Conservation (phyloP, 2,113 vertebrate species). For the Corythornis cristatus region DNA sequence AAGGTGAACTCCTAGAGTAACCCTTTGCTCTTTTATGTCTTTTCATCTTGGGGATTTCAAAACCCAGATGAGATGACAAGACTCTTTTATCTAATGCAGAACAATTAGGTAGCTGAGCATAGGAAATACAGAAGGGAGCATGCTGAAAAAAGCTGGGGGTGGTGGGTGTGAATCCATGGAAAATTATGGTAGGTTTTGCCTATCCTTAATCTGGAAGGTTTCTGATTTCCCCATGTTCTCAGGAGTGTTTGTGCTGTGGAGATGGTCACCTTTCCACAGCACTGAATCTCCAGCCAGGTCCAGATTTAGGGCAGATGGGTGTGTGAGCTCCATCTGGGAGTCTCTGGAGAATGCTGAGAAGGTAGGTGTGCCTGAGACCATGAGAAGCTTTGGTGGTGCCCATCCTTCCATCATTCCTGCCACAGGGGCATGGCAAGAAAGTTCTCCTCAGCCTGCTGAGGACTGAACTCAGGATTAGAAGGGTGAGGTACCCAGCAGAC, state of each 20-base stretch:
- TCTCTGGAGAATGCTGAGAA: neutral
- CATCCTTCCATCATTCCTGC: slow-evolving; percentile 12
- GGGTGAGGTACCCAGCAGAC: neutral
- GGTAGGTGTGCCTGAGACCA: neutral
- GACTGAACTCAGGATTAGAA: neutral
- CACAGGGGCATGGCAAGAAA: neutral
- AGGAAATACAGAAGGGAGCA: neutral
- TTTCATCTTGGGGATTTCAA: neutral
- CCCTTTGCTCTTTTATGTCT: neutral
- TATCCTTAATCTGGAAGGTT: neutral
- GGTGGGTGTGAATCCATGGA: neutral
- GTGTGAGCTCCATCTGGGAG: neutral
- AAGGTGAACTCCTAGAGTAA: neutral
- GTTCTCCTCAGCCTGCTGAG: neutral
- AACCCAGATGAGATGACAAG: neutral
- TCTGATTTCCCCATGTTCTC: neutral
- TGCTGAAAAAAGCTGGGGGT: neutral
- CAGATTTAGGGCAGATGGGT: neutral
- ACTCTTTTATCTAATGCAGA: neutral
- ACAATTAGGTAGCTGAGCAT: neutral
- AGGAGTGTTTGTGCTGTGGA: neutral
- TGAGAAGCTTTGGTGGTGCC: neutral
- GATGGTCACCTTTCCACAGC: neutral
- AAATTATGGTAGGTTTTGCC: neutral
- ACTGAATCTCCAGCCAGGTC: neutral